These are phyloP conservation scores for Eremophila alpestris DNA, from an alignment of 2,797 vertebrate genomes.

Conservation along the genomic window DNA sequence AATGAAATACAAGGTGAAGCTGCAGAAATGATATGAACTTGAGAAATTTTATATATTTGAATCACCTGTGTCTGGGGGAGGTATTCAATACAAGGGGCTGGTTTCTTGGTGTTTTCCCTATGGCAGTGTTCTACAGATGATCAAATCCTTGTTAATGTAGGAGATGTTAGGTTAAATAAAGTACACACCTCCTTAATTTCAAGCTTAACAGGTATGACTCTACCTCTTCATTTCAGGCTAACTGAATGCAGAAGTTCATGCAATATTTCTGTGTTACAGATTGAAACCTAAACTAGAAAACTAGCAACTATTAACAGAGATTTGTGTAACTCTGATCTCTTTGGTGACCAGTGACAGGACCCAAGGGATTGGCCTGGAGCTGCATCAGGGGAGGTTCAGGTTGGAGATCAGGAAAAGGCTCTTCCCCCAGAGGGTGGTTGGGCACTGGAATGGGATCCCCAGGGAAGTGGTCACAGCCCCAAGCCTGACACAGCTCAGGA, in stretches of 20 bases:
- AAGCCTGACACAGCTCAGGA: not conserved
- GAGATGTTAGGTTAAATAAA: not conserved
- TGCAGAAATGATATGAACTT: not conserved
- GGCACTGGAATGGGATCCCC: not conserved
- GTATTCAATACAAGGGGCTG: not conserved
- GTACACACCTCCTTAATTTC: not conserved
- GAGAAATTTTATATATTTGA: not conserved
- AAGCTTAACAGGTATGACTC: not conserved
- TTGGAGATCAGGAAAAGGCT: not conserved
- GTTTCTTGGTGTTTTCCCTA: not conserved
- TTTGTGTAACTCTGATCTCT: not conserved
- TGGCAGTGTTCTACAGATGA: not conserved
- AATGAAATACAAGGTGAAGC: constrained; percentile 10
- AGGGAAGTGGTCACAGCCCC: not conserved
- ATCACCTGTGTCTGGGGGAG: not conserved
- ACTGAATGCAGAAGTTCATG: not conserved
- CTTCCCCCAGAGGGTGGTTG: accelerated
- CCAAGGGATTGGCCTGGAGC: too few species aligned
- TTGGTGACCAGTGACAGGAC: accelerated
- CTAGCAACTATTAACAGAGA: not conserved
- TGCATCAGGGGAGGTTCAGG: not conserved
- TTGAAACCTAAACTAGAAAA: not conserved
- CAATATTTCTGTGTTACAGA: not conserved
- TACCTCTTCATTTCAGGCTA: not conserved
- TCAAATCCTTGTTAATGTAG: not conserved